Evolutionary conservation across 2,888 invertebrate species (phyloP).

Genomic region (Tanypteryx hageni): DNA sequence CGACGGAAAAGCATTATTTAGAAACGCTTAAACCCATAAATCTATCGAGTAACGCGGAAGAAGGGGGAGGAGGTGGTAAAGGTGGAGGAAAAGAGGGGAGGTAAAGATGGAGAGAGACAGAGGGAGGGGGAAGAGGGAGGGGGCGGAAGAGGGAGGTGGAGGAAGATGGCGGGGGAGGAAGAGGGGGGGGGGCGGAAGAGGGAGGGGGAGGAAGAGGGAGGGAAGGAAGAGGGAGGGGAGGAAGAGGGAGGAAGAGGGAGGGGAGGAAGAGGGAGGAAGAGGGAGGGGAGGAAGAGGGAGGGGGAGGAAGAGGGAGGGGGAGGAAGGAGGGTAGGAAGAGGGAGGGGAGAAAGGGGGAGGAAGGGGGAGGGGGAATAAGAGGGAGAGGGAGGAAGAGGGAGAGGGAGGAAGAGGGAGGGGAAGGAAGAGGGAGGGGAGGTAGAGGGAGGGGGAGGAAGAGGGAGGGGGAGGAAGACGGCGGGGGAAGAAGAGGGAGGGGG

Average conservation of each 20-base stretch:
- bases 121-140: constrained; percentile 72
- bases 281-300: constrained; percentile 74
- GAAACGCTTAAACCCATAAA: neutral
- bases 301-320: neutral
- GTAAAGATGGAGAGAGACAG: constrained; percentile 63
- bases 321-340: no score
- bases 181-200: constrained; percentile 65
- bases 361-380: constrained; percentile 70
- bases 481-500: no score
- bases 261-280: constrained; percentile 69
- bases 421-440: no score
- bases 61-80: constrained; percentile 65
- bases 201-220: constrained; percentile 73
- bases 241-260: neutral
- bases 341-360: constrained; percentile 59
- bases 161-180: neutral
- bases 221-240: constrained; percentile 66
- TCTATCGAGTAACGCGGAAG: neutral
- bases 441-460: constrained; percentile 67
- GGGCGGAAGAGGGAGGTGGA: constrained; percentile 68
- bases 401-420: neutral
- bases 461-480: constrained; percentile 71
- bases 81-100: neutral
- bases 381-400: constrained; percentile 73
- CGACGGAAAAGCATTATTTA: no score